Conservation (phyloP, 2,113 vertebrate species). For the Pithys albifrons region DNA sequence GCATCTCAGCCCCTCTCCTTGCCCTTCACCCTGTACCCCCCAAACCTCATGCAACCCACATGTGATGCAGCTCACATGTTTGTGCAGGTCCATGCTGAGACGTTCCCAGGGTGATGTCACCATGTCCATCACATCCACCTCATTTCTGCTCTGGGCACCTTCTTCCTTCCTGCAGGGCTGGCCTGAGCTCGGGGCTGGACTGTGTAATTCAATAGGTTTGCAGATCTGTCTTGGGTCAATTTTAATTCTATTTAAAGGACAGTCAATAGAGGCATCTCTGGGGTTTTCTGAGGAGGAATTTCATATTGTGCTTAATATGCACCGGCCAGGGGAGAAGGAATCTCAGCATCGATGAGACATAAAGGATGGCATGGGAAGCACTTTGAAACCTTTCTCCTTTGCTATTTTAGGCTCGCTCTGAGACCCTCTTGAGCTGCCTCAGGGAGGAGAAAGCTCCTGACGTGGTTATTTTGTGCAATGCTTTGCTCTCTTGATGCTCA, state of each 20-base stretch:
- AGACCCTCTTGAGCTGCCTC: not conserved
- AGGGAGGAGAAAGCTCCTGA: not conserved
- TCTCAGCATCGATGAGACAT: constrained; percentile 39
- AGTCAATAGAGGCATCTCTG: constrained; percentile 76
- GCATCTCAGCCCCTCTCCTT: not conserved
- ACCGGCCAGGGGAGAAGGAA: not conserved
- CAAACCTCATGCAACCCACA: not conserved
- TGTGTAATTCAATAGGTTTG: constrained; percentile 75
- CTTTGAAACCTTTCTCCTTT: not conserved
- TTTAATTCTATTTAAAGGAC: constrained; percentile 82
- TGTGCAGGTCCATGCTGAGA: not conserved
- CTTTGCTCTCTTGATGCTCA: not conserved
- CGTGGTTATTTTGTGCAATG: not conserved
- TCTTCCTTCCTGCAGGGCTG: constrained; percentile 63
- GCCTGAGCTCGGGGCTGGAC: constrained; percentile 27
- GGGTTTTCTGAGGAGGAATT: constrained; percentile 71
- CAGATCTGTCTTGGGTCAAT: constrained; percentile 76
- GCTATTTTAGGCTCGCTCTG: not conserved
- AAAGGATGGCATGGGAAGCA: not conserved
- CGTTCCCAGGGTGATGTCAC: not conserved
- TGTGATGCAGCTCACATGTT: not conserved
- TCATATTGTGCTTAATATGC: constrained; percentile 61
- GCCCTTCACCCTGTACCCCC: not conserved
- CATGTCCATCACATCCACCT: not conserved
- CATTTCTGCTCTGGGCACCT: not conserved